Conservation (phyloP, 2,797 vertebrate species). For the Podargus strigoides region DNA sequence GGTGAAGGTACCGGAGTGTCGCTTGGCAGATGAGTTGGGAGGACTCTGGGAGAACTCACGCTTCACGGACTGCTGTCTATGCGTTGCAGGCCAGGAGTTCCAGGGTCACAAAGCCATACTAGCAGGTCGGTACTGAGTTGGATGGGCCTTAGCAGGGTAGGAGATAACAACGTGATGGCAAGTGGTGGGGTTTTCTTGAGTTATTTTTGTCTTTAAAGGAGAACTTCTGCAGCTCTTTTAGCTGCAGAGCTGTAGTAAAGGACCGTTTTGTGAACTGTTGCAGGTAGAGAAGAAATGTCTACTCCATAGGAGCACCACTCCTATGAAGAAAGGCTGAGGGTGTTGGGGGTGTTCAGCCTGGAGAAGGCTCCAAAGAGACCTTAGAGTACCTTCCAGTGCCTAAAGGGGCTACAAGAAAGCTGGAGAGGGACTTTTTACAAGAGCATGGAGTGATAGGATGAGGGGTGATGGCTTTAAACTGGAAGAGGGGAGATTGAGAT, state of each 20-base stretch:
- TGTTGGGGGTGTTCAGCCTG: too few relatives aligned
- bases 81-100: constrained; percentile 96
- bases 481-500: too few relatives aligned
- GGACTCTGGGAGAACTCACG: constrained; percentile 97
- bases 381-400: too few relatives aligned
- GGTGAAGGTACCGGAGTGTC: constrained; percentile 98
- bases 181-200: neutral
- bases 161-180: neutral
- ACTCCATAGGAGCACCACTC: too few relatives aligned
- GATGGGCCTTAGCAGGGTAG: neutral
- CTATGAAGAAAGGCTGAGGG: too few relatives aligned
- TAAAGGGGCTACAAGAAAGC: too few relatives aligned
- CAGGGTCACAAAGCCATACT: constrained; percentile 98
- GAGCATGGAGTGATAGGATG: too few relatives aligned
- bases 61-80: constrained; percentile 96
- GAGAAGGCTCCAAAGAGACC: too few relatives aligned
- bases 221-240: neutral
- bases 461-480: too few relatives aligned
- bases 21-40: constrained; percentile 93
- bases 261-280: neutral
- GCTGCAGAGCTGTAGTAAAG: neutral
- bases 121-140: constrained; percentile 81
- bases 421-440: too few relatives aligned
- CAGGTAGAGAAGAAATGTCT: neutral
- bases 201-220: neutral